These are phyloP conservation scores for Carabus problematicus DNA, from an alignment of 2,888 invertebrate species.

Conservation along the genomic window DNA sequence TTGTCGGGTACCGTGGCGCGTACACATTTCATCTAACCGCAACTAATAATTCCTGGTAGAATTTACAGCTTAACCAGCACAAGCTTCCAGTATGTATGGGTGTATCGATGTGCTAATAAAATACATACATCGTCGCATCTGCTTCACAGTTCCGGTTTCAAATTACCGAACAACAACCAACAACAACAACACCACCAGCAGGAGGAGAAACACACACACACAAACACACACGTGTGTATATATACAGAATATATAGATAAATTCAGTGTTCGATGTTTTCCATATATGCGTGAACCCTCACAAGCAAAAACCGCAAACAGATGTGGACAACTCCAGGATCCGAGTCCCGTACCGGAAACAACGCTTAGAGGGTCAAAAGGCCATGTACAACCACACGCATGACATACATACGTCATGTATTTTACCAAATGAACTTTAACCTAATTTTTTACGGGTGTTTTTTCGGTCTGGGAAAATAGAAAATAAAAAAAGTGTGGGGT, in stretches of 20 bases:
- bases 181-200: slow-evolving; percentile 24
- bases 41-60: slow-evolving; percentile 32
- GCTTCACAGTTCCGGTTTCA: slow-evolving; percentile 4
- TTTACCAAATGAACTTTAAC: slow-evolving; percentile 20
- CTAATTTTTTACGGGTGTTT: slow-evolving; percentile 17
- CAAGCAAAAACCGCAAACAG: slow-evolving; percentile 38
- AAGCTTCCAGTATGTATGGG: background rate
- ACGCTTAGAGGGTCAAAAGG: slow-evolving; percentile 1
- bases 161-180: slow-evolving; percentile 26
- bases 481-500: no score
- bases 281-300: slow-evolving; percentile 24
- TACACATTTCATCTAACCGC: slow-evolving; percentile 37
- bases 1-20: slow-evolving; percentile 23
- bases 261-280: slow-evolving; percentile 31
- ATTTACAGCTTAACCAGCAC: slow-evolving; percentile 32
- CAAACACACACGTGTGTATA: background rate
- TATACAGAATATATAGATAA: slow-evolving; percentile 14
- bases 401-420: slow-evolving; percentile 39
- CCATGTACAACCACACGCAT: slow-evolving; percentile 30
- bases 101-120: slow-evolving; percentile 28
- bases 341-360: no score
- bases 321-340: slow-evolving; percentile 16
- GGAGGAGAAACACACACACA: slow-evolving; percentile 1
- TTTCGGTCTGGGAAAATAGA: background rate
- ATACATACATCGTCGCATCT: slow-evolving; percentile 34